phyloP scores from a whole-genome alignment of 2,113 vertebrate genomes.

The Hemiprocne comata region DNA sequence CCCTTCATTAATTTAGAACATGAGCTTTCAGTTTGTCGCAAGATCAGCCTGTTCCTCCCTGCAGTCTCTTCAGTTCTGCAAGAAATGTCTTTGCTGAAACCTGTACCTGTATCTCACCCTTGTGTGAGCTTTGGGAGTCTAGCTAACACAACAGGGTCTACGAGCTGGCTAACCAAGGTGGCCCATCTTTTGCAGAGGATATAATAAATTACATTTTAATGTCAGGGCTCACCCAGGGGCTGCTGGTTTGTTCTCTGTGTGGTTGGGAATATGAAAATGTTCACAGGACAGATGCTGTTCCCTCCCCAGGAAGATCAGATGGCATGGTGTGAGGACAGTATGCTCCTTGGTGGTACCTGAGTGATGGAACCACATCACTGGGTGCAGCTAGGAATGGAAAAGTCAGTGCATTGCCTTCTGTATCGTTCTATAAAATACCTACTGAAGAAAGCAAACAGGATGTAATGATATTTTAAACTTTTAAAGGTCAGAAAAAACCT shows the following conservation, averaged over 20 bases:
- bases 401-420: background rate
- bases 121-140: background rate
- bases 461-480: background rate
- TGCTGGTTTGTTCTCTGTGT: background rate
- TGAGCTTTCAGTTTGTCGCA: background rate
- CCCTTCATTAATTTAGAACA: background rate
- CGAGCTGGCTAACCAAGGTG: background rate
- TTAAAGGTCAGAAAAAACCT: background rate
- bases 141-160: background rate
- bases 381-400: background rate
- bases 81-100: slow-evolving; percentile 12
- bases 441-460: background rate
- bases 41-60: background rate
- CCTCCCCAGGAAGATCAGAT: background rate
- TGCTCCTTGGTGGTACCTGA: background rate
- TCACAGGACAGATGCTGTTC: background rate
- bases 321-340: background rate
- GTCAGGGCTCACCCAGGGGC: background rate
- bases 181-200: slow-evolving; percentile 8
- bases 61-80: slow-evolving; percentile 2
- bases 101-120: background rate
- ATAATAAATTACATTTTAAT: slow-evolving; percentile 14
- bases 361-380: background rate
- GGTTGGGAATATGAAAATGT: background rate
- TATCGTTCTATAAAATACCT: background rate